Percentiles rank a stretch among this genome's conserved stretches.
phyloP scores from a whole-genome alignment of 2,888 invertebrate species.

The Lycophotia porphyrea region DNA sequence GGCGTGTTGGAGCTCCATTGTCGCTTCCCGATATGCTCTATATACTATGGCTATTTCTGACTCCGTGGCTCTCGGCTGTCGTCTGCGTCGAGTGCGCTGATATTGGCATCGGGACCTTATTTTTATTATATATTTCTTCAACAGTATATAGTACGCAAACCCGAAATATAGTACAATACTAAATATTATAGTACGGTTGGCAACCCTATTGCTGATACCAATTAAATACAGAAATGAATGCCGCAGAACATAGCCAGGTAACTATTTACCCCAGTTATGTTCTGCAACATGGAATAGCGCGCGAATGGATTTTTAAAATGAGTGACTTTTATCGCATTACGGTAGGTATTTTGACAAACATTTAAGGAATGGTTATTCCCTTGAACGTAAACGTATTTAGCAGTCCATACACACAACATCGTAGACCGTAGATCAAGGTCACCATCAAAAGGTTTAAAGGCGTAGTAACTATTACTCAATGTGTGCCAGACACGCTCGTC shows the following conservation, averaged over 20 bases:
- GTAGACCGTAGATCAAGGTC: constrained; percentile 27
- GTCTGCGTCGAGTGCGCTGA: too few relatives aligned
- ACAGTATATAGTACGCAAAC: too few relatives aligned
- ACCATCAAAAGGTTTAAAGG: constrained; percentile 9
- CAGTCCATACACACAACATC: neutral
- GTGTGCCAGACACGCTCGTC: neutral
- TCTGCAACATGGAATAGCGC: neutral
- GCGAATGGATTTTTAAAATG: neutral
- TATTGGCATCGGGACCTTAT: too few relatives aligned
- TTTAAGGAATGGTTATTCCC: neutral
- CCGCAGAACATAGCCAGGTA: constrained; percentile 5
- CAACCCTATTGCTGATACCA: constrained; percentile 18
- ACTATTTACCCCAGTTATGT: neutral
- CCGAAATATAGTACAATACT: too few relatives aligned
- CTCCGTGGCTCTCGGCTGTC: too few relatives aligned
- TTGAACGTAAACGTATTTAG: constrained; percentile 1
- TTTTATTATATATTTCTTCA: too few relatives aligned
- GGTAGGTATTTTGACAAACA: constrained; percentile 13
- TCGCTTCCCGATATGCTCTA: too few relatives aligned
- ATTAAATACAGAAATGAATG: constrained; percentile 30
- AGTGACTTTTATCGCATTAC: neutral
- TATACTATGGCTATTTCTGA: too few relatives aligned
- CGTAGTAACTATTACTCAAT: neutral
- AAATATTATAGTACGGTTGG: too few relatives aligned
- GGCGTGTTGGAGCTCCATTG: too few relatives aligned